phyloP scores from a whole-genome alignment of 2,797 vertebrate genomes.

The Onychomys torridus region DNA sequence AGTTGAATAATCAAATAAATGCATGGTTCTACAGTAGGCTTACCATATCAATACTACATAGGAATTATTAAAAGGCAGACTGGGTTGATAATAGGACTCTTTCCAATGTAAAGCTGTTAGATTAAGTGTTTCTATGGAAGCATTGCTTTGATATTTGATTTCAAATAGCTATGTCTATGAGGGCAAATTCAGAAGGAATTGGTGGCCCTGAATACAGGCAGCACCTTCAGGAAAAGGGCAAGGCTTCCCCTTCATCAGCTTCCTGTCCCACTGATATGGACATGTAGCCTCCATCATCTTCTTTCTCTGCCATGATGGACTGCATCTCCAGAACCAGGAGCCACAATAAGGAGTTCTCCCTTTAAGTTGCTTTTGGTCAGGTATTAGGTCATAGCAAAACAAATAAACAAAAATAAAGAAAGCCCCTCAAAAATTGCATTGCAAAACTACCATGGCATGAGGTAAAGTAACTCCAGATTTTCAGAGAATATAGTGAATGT shows the following conservation, averaged over 20 bases:
- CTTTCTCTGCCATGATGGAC: too few relatives aligned
- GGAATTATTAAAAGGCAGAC: background rate
- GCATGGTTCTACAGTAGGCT: background rate
- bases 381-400: background rate
- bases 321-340: background rate
- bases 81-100: background rate
- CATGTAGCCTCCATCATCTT: background rate
- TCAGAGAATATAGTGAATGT: background rate
- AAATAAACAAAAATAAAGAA: background rate
- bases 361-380: background rate
- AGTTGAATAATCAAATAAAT: slow-evolving; percentile 44
- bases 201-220: background rate
- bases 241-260: background rate
- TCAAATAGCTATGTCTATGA: too few relatives aligned
- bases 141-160: background rate
- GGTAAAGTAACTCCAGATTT: background rate
- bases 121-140: background rate
- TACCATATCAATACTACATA: background rate
- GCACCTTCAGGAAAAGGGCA: background rate
- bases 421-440: background rate
- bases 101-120: background rate
- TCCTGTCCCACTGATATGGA: background rate
- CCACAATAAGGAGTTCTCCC: background rate
- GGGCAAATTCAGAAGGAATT: background rate
- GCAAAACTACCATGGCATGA: background rate